phyloP scores from a whole-genome alignment of 2,113 vertebrate species.

The Etheostoma cragini region DNA sequence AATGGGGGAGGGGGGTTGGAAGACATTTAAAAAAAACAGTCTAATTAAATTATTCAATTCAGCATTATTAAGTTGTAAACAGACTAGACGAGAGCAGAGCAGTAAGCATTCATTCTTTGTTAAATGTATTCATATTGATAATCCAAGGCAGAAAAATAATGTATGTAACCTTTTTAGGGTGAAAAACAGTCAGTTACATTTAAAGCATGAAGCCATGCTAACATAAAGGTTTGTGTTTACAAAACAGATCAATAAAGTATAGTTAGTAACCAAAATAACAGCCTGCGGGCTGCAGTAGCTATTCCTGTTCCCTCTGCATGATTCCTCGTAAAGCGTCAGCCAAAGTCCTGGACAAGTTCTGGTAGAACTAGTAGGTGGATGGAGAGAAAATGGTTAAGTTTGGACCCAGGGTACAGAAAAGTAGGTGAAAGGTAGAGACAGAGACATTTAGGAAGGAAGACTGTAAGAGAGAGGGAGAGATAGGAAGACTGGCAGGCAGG shows the following conservation, averaged over 20 bases:
- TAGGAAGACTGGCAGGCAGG: neutral
- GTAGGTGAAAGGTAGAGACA: neutral
- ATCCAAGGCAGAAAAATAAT: neutral
- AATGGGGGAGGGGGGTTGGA: neutral
- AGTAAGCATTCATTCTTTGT: neutral
- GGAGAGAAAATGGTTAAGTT: neutral
- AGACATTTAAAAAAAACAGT: neutral
- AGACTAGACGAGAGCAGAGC: neutral
- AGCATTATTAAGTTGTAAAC: neutral
- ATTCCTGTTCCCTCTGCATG: neutral
- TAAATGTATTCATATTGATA: neutral
- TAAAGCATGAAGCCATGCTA: neutral
- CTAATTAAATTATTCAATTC: neutral
- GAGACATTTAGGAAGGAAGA: constrained; percentile 1
- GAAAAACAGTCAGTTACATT: neutral
- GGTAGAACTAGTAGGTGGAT: too few species aligned
- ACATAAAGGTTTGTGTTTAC: neutral
- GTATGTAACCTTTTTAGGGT: neutral
- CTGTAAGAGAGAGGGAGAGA: neutral
- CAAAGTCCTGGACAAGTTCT: neutral
- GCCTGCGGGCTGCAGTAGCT: neutral
- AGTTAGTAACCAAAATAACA: constrained; percentile 10
- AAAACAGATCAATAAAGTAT: neutral
- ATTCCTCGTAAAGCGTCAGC: neutral
- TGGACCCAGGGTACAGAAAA: neutral